phyloP scores from a whole-genome alignment of 2,888 invertebrate genomes.

The Ashinkailepas kermadecensis region DNA sequence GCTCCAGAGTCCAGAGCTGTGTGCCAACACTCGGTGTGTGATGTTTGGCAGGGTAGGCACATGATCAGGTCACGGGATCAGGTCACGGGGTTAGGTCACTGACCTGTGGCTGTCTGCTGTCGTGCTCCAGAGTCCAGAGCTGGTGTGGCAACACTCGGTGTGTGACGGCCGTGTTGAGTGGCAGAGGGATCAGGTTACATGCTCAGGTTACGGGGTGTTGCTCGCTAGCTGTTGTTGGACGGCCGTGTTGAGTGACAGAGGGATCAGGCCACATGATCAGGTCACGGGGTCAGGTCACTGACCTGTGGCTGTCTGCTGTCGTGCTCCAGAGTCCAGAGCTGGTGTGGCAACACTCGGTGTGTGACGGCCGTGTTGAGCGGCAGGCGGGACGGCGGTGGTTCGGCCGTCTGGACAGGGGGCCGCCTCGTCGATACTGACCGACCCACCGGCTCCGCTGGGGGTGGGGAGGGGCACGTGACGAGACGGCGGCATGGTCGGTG shows the following conservation, averaged over 20 bases:
- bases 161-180: conserved; percentile 43
- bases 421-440: too few relatives aligned
- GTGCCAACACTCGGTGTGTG: too few relatives aligned
- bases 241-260: background rate
- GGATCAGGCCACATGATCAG: background rate
- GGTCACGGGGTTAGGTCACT: conserved; percentile 21
- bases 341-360: conserved; percentile 78
- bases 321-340: conserved; percentile 90
- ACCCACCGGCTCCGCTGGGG: background rate
- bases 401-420: too few relatives aligned
- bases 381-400: background rate
- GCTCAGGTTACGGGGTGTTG: background rate
- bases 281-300: conserved; percentile 25
- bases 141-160: conserved; percentile 81
- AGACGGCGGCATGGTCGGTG: too few relatives aligned
- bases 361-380: conserved; percentile 43
- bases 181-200: too few relatives aligned
- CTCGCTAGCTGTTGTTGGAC: too few relatives aligned
- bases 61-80: background rate
- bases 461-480: background rate
- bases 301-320: conserved; percentile 62
- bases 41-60: too few relatives aligned
- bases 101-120: conserved; percentile 60
- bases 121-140: conserved; percentile 88
- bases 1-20: conserved; percentile 36